These are phyloP conservation scores for Alentia gelatinosa DNA, from an alignment of 2,888 invertebrate species.

Conservation along the genomic window DNA sequence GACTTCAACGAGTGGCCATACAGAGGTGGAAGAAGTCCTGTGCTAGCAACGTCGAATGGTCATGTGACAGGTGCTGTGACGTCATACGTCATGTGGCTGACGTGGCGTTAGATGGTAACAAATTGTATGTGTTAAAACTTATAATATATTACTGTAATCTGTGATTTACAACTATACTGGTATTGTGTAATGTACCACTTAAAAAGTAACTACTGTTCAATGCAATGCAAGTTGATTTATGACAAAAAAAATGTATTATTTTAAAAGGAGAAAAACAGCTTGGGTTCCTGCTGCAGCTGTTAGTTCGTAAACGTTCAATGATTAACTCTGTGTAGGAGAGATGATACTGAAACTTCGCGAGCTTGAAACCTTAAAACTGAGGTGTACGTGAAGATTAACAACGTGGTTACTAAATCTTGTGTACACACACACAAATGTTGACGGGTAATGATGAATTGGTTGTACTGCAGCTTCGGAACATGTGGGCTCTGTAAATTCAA, in stretches of 20 bases:
- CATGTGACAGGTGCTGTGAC: slow-evolving; percentile 19
- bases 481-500: not conserved
- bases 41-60: not conserved
- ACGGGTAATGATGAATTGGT: not conserved
- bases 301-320: not conserved
- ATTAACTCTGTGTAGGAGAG: not conserved
- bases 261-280: not conserved
- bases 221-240: not conserved
- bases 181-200: slow-evolving; percentile 22
- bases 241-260: not conserved
- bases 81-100: slow-evolving; percentile 17
- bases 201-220: slow-evolving; percentile 22
- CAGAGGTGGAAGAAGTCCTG: not conserved
- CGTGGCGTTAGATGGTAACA: slow-evolving; percentile 17
- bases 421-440: no score
- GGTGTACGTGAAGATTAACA: no score
- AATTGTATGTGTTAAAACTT: slow-evolving; percentile 8
- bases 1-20: not conserved
- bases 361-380: no score
- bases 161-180: slow-evolving; percentile 30
- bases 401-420: no score
- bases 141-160: slow-evolving; percentile 39
- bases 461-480: not conserved
- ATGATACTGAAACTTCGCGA: not conserved
- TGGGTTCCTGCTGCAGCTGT: slow-evolving; percentile 20